These are phyloP conservation scores for Dasypogon diadema DNA, from an alignment of 2,888 invertebrate genomes.

Conservation along the genomic window DNA sequence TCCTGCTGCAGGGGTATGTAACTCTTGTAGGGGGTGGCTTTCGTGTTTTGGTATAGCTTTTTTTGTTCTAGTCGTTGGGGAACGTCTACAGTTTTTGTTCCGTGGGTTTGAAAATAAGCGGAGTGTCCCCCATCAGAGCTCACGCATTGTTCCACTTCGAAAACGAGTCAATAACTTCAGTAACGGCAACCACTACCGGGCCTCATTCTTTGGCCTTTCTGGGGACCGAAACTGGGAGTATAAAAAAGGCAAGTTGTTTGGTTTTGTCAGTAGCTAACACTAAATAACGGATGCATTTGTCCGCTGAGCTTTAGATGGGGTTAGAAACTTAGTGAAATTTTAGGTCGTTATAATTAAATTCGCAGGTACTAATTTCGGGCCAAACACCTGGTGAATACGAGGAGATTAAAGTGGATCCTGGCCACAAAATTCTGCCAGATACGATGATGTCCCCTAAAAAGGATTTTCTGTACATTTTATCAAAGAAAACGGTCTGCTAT, in stretches of 20 bases:
- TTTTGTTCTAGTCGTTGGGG: slow-evolving; percentile 76
- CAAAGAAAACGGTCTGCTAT: slow-evolving; percentile 79
- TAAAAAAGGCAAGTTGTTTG: slow-evolving; percentile 78
- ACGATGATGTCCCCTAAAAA: slow-evolving; percentile 86
- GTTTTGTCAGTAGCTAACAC: background rate
- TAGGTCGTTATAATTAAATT: background rate
- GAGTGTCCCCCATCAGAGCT: slow-evolving; percentile 85
- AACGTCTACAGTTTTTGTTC: slow-evolving; percentile 94
- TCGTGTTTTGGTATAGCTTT: slow-evolving; percentile 3
- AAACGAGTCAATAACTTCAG: slow-evolving; percentile 83
- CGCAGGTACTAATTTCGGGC: slow-evolving; percentile 74
- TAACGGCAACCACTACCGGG: slow-evolving; percentile 89
- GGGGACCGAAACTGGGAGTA: slow-evolving; percentile 85
- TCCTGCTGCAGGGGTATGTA: slow-evolving; percentile 82
- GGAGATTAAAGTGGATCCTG: slow-evolving; percentile 83
- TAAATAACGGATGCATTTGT: no score
- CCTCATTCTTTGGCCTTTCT: slow-evolving; percentile 94
- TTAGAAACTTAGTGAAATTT: no score
- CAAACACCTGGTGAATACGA: slow-evolving; percentile 85
- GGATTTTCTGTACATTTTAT: slow-evolving; percentile 87
- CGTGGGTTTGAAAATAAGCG: slow-evolving; percentile 92
- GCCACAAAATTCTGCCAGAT: slow-evolving; percentile 85
- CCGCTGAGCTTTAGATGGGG: no score
- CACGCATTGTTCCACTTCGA: slow-evolving; percentile 83
- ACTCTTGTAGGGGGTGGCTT: background rate